Evolutionary conservation across 2,888 invertebrate species (phyloP), one percentile per base, ranked within the genome.

Genomic region (Seladonia tumulorum): DNA sequence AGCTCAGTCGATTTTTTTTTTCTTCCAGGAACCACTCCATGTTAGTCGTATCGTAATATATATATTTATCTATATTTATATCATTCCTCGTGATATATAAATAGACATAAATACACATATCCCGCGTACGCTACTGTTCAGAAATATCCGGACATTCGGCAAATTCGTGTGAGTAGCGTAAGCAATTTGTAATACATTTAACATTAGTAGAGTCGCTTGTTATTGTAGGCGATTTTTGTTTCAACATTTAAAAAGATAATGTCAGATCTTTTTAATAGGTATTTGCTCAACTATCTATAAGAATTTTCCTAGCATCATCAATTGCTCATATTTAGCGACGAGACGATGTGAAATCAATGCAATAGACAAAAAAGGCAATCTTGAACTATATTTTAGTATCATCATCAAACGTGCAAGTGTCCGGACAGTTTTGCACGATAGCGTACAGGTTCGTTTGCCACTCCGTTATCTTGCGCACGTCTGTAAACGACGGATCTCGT

Each of bases 1-100:
- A 89, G 91, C 89, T 93, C 92, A 90, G 91, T 92, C 93, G 85
- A 91, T 90, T 89, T 81, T 85, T 89, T 71, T 71, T 73, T 18
- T 63, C 75, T 78, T 39, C 39, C 76, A 84, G 88, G 77, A 90
- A 91, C 89, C 91, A 90, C 91, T 90, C 91, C 89, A 90, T 85
- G 71, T 68, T 80, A 80, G 18, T 81, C 71, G 57, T 79, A n/a
- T 57, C 70, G 18, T 16, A n/a, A 8, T 49, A 70, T 70, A 42
- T 70, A 42, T 70, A 14, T 42, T 22, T 83, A 45, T 66, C 47
- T n/a, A 63, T 63, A 63, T 63, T 63, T 57, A 57, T 57, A n/a
- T 57, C 4, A 12, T n/a, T 10, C 57, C 4, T n/a, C n/a, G 57
- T n/a, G 12, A 57, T 22, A 68, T 68, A 68, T 68, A 68, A 39